These are phyloP conservation scores for Atrichornis clamosus DNA, from an alignment of 2,113 vertebrate species.

Conservation along the genomic window DNA sequence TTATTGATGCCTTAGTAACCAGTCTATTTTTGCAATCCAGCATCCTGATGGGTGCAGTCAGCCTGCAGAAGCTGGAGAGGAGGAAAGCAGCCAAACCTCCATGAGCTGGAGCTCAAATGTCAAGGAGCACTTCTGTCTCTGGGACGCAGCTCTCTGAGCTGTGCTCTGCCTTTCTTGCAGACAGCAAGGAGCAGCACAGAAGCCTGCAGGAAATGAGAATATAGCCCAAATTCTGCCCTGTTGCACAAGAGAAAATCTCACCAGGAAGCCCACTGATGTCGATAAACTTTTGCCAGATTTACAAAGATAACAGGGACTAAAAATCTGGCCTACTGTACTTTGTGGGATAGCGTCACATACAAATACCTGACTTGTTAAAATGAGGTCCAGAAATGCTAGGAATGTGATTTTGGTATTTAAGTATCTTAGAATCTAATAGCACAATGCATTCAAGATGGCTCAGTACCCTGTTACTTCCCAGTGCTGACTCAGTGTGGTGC, in stretches of 20 bases:
- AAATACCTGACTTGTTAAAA: not conserved
- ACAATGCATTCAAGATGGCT: not conserved
- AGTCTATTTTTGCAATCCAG: not conserved
- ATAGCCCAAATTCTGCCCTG: not conserved
- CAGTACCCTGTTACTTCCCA: not conserved
- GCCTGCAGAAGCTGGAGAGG: not conserved
- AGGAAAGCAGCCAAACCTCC: not conserved
- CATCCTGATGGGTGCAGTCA: not conserved
- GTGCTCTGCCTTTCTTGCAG: not conserved
- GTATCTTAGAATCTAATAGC: not conserved
- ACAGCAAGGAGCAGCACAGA: not conserved
- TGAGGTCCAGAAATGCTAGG: not conserved
- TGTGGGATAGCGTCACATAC: not conserved
- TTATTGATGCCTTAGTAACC: not conserved
- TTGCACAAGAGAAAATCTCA: not conserved
- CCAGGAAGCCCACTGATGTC: not conserved
- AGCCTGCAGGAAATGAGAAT: not conserved
- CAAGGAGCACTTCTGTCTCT: not conserved
- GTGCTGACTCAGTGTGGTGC: not conserved
- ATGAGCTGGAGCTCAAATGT: not conserved
- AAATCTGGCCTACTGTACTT: not conserved
- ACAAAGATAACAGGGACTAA: not conserved
- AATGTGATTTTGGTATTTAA: not conserved
- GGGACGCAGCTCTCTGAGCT: rapidly evolving
- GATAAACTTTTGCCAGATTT: not conserved